Percentiles rank a stretch among this genome's conserved stretches.
phyloP scores from a whole-genome alignment of 37 sponge, comb jelly and placozoan species.

The Beroe forskalii region DNA sequence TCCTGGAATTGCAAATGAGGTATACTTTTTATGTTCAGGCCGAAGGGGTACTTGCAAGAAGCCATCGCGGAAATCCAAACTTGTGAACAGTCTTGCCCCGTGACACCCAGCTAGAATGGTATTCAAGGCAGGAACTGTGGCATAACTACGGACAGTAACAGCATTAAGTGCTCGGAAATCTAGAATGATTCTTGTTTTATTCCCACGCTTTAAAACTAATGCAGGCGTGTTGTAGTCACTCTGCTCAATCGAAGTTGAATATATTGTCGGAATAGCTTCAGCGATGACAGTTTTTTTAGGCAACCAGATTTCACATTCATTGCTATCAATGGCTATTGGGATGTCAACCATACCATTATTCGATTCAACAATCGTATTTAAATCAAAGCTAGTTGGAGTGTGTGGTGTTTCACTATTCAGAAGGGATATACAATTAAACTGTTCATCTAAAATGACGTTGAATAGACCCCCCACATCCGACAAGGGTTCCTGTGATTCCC shows the following conservation, averaged over 20 bases:
- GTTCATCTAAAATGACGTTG: too few species aligned
- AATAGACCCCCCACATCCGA: too few species aligned
- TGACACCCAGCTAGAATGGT: constrained; percentile 73
- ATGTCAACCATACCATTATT: too few species aligned
- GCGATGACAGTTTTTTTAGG: constrained; percentile 70
- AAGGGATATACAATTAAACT: too few species aligned
- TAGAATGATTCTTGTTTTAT: constrained; percentile 69
- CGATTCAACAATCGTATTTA: too few species aligned
- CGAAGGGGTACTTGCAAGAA: constrained; percentile 73
- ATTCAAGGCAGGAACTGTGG: constrained; percentile 74
- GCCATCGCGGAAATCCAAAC: constrained; percentile 70
- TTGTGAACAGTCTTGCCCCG: constrained; percentile 62
- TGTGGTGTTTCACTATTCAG: too few species aligned
- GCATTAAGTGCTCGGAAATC: constrained; percentile 77
- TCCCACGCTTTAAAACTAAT: constrained; percentile 70
- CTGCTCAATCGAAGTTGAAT: too few species aligned
- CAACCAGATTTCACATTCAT: constrained; percentile 20
- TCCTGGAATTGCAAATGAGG: constrained; percentile 73
- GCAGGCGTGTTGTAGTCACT: constrained; percentile 75
- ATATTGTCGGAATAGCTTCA: too few species aligned
- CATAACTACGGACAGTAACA: constrained; percentile 69
- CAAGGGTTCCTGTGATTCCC: too few species aligned
- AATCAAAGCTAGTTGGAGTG: too few species aligned
- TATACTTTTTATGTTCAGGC: constrained; percentile 66
- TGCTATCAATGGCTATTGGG: too few species aligned